These are phyloP conservation scores for Odobenus rosmarus DNA, from an alignment of 2,113 vertebrate species.

Conservation along the genomic window DNA sequence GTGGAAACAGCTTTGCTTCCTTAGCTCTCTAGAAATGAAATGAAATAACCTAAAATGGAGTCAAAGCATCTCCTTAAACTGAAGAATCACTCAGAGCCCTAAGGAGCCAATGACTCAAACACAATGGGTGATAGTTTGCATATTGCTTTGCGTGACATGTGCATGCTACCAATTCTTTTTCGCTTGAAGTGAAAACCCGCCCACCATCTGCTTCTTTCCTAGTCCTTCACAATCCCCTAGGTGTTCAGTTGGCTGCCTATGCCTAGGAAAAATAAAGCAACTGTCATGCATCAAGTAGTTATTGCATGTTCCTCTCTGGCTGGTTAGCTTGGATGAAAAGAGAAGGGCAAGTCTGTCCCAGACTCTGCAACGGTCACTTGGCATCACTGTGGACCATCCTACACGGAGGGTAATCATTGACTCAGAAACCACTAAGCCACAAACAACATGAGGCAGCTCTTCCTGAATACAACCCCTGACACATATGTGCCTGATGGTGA, in stretches of 20 bases:
- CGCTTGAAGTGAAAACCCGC: constrained; percentile 50
- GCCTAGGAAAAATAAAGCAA: neutral
- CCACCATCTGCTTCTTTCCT: constrained; percentile 56
- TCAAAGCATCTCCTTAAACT: neutral
- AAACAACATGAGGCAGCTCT: neutral
- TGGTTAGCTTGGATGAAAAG: rapidly evolving
- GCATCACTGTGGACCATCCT: too few relatives aligned
- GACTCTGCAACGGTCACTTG: neutral
- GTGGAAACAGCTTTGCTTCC: neutral
- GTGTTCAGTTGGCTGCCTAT: constrained; percentile 17
- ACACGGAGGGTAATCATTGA: neutral
- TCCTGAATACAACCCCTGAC: neutral
- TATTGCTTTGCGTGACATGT: constrained; percentile 39
- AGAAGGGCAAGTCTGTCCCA: neutral
- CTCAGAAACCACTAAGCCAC: neutral
- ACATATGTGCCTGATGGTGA: neutral
- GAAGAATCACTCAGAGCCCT: neutral
- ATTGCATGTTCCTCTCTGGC: neutral
- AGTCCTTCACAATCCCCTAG: neutral
- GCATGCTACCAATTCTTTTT: constrained; percentile 41
- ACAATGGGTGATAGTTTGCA: constrained; percentile 33
- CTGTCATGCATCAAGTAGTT: neutral
- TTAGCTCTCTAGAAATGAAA: constrained; percentile 13
- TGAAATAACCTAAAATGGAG: constrained; percentile 13
- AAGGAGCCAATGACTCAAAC: neutral